Conservation (phyloP, 2,113 vertebrate species). For the Lycocorax pyrrhopterus region DNA sequence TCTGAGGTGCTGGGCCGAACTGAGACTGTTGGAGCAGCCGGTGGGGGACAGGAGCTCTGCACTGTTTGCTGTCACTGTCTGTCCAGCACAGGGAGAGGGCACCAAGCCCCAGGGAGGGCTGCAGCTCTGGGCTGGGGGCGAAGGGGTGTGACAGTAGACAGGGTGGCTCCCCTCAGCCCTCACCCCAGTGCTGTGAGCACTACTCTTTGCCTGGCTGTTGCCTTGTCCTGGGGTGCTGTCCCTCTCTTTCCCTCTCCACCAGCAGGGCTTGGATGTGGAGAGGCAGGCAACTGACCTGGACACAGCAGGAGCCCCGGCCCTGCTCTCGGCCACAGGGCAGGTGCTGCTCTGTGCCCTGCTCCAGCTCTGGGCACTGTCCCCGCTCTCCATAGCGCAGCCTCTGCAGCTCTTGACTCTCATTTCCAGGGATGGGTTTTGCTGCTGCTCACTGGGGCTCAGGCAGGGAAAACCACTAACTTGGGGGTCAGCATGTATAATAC, state of each 20-base stretch:
- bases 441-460: not conserved
- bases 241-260: not conserved
- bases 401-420: not conserved
- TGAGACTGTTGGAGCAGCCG: not conserved
- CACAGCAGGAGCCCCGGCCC: not conserved
- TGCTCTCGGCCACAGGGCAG: rapidly evolving
- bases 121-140: rapidly evolving
- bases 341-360: not conserved
- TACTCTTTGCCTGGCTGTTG: not conserved
- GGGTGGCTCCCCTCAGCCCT: not conserved
- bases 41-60: not conserved
- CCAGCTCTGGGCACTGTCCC: not conserved
- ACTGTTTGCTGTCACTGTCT: not conserved
- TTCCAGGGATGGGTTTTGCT: not conserved
- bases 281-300: rapidly evolving
- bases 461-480: not conserved
- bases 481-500: not conserved
- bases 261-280: not conserved
- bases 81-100: too few species aligned
- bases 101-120: not conserved
- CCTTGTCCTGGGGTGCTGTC: not conserved
- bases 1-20: not conserved
- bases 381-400: rapidly evolving
- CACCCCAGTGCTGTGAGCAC: not conserved
- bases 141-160: rapidly evolving